A percentile compares a stretch with the other conserved stretches of the same genome.
Evolutionary conservation across 2,797 vertebrate species (phyloP).

Genomic region (Hippoglossus hippoglossus): DNA sequence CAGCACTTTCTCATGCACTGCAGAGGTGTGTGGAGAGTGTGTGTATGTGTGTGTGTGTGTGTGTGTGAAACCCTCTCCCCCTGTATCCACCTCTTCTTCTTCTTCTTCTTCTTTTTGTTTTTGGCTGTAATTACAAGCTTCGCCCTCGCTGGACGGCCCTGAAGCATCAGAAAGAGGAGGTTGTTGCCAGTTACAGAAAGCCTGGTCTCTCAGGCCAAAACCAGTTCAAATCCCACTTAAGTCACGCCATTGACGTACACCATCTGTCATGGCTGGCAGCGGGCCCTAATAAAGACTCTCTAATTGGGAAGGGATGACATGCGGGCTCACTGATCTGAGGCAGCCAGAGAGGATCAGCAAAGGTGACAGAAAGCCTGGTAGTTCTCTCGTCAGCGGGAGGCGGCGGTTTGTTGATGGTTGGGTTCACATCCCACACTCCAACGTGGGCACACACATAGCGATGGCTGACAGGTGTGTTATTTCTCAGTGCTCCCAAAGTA

Average conservation of each 20-base stretch:
- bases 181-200: constrained; percentile 54
- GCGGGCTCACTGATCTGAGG: constrained; percentile 65
- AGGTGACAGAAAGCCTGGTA: constrained; percentile 64
- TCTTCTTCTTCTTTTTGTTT: constrained; percentile 4
- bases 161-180: constrained; percentile 56
- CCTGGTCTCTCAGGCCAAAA: constrained; percentile 60
- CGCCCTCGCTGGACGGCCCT: constrained; percentile 9
- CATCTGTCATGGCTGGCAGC: constrained; percentile 77
- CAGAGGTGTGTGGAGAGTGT: constrained; percentile 7
- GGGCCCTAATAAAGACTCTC: constrained; percentile 73
- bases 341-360: constrained; percentile 67
- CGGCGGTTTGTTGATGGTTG: constrained; percentile 28
- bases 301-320: constrained; percentile 84
- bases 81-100: neutral
- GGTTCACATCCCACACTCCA: constrained; percentile 28
- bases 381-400: constrained; percentile 29
- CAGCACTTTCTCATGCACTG: constrained; percentile 53
- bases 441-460: constrained; percentile 2
- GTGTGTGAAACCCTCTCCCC: neutral
- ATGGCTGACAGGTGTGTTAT: constrained; percentile 54
- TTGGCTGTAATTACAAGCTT: constrained; percentile 59
- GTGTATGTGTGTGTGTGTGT: constrained; percentile 6
- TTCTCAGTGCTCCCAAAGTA: constrained; percentile 15
- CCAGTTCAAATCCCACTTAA: constrained; percentile 80
- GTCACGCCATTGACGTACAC: constrained; percentile 72